Evolutionary conservation across 2,113 vertebrate species (phyloP).

Genomic region (Tonatia bakeri): DNA sequence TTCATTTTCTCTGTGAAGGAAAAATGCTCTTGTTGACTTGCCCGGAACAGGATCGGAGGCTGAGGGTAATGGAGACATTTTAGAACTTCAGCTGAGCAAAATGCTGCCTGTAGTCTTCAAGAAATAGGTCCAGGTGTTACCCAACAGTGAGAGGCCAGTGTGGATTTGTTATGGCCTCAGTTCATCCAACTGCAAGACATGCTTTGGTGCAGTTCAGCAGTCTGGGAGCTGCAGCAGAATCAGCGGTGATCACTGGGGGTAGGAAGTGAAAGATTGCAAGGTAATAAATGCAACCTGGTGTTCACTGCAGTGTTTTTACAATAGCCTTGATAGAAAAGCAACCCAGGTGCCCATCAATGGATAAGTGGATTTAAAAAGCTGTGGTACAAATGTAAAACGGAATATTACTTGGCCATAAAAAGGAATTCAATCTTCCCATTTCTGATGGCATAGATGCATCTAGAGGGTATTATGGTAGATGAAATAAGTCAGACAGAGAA

Average conservation of each 20-base stretch:
- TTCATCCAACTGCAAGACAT: not conserved
- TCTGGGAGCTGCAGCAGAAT: not conserved
- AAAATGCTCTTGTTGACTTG: not conserved
- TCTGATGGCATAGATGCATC: not conserved
- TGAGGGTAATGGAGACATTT: not conserved
- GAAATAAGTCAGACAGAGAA: not conserved
- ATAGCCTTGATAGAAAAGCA: not conserved
- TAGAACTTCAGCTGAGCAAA: not conserved
- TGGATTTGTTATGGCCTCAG: not conserved
- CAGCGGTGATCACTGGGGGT: fast-evolving
- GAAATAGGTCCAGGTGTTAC: not conserved
- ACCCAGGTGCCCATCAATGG: not conserved
- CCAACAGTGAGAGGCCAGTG: not conserved
- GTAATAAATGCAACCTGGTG: not conserved
- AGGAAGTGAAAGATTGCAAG: not conserved
- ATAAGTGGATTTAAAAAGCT: not conserved
- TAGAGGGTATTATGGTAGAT: not conserved
- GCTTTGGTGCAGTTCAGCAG: not conserved
- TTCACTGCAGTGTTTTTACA: not conserved
- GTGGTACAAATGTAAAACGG: not conserved
- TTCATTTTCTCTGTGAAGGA: not conserved
- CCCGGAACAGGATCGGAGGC: not conserved
- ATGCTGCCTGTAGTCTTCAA: not conserved
- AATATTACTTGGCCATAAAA: not conserved
- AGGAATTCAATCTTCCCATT: not conserved